Base-by-base conservation (phyloP, 2,797 vertebrate species). In the Sebastes umbrosus region DNA sequence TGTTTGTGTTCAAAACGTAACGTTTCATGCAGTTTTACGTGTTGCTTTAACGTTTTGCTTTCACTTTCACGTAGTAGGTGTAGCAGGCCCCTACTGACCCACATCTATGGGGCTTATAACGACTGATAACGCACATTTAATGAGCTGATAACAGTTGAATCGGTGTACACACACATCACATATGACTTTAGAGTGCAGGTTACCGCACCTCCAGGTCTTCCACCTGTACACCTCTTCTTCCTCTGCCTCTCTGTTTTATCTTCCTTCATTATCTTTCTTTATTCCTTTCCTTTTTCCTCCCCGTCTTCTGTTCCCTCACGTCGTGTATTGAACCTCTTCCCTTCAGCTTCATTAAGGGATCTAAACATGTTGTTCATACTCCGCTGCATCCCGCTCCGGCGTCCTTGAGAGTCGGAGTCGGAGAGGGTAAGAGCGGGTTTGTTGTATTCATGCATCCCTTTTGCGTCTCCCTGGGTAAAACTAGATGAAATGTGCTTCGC, bases 401-500 rank as follows among this genome's bases (percentile, higher is more conserved):
- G 91, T 94, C 91, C 92, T 93, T 93, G 86, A 87, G 83, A 91
- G 81, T 10, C 16, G 1, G 75, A 52, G 75, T 70, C 46, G 62
- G 65, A 80, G 69, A 79, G 70, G 70, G 67, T 77, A 58, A 66
- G 69, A 73, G 55, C 1, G 52, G 27, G 62, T 64, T 73, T 76
- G 69, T 80, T 86, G 84, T 74, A 79, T 75, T 72, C 22, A 5
- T 67, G 60, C 69, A 79, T 69, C 73, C n/a, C 59, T 67, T 25
- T 20, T 34, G 55, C 77, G 78, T 75, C 82, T 87, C 85, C 6
- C 62, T 29, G 72, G 88, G 58, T 84, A 65, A 73, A 89, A 88
- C 76, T 24, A 84, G 73, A 89, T 83, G 74, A 87, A 87, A 92
- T 77, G 59, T 54, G 66, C 76, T 78, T 79, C 29, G 29, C 54